Evolutionary conservation across 2,797 vertebrate species (phyloP).

Genomic region (Characodon lateralis): DNA sequence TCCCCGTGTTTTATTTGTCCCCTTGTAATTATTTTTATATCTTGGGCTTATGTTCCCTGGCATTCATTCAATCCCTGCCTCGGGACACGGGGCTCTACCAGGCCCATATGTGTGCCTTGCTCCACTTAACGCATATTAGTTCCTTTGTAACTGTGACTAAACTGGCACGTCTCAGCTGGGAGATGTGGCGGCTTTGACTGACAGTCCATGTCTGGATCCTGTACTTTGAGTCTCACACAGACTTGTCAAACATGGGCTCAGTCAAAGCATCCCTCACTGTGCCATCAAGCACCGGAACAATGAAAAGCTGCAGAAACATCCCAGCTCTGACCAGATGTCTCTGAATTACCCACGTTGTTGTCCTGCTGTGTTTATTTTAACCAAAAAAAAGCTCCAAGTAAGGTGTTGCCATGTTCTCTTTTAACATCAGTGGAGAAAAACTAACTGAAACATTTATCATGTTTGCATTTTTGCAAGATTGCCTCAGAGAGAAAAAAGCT

Average conservation of each 20-base stretch:
- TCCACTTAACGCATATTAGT: slow-evolving; percentile 79
- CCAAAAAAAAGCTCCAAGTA: slow-evolving; percentile 25
- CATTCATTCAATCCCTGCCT: slow-evolving; percentile 77
- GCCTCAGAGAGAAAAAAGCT: slow-evolving; percentile 31
- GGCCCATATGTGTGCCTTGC: slow-evolving; percentile 77
- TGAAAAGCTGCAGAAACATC: slow-evolving; percentile 48
- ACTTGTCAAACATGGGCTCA: slow-evolving; percentile 76
- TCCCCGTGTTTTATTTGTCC: slow-evolving; percentile 82
- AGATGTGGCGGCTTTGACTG: slow-evolving; percentile 76
- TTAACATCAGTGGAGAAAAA: slow-evolving; percentile 34
- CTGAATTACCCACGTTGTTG: slow-evolving; percentile 34
- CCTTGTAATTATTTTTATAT: slow-evolving; percentile 81
- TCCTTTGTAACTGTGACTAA: slow-evolving; percentile 80
- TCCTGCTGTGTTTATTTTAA: slow-evolving; percentile 24
- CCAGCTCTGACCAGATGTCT: slow-evolving; percentile 60
- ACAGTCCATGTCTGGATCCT: slow-evolving; percentile 79
- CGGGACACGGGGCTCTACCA: slow-evolving; percentile 70
- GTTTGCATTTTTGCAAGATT: slow-evolving; percentile 54
- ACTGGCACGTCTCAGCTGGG: slow-evolving; percentile 75
- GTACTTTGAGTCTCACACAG: slow-evolving; percentile 74
- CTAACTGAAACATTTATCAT: slow-evolving; percentile 57
- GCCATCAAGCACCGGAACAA: slow-evolving; percentile 62
- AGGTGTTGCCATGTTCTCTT: slow-evolving; percentile 47
- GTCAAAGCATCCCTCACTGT: slow-evolving; percentile 76
- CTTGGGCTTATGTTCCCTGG: slow-evolving; percentile 80